Evolutionary conservation across 2,113 vertebrate genomes (phyloP), one percentile per base, ranked within the genome.

Genomic region (Pachyramphus minor): DNA sequence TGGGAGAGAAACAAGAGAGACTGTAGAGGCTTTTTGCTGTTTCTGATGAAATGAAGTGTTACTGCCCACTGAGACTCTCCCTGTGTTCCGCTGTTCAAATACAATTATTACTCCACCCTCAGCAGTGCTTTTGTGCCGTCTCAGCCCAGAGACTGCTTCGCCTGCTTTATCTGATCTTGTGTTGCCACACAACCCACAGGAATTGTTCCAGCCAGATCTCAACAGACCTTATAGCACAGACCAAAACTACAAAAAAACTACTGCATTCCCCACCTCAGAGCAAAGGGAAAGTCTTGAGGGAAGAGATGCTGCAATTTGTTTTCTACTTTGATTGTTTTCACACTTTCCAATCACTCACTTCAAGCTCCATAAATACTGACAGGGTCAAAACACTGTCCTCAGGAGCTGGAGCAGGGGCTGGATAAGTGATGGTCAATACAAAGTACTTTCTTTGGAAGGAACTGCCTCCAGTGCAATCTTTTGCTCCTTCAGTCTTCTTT

Each of bases 401-500:
- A 23, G 30, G 62, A 33, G 89, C 7, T 89, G 90, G 50, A 74
- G 83, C 67, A 81, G 84, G 47, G 90, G 95, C 71, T 93, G 89
- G 75, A 71, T 67, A 90, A 79, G 73, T 96, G 93, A 85, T 95
- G 84, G 91, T 60, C 95, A 75, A 83, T 89, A 76, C 11, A 3
- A 25, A 55, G 64, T 72, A 77, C 93, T 96, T 95, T 89, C 89
- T 90, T 97, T 80, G 82, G 71, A 91, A 44, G 35, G 45, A 95
- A 89, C 72, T 82, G 91, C 95, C 96, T 88, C 55, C 6, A 89
- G 97, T 91, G 67, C 78, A 93, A 95, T 94, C 13, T 8, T 73
- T 89, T 96, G 75, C 67, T 97, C 94, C 82, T 93, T 97, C 95
- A 86, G 83, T 80, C 84, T 97, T 92, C 37, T 33, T 87, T 89